Evolutionary conservation across 1,140 invertebrate species (phyloP).

Genomic region (Leptonema lineaticorne): DNA sequence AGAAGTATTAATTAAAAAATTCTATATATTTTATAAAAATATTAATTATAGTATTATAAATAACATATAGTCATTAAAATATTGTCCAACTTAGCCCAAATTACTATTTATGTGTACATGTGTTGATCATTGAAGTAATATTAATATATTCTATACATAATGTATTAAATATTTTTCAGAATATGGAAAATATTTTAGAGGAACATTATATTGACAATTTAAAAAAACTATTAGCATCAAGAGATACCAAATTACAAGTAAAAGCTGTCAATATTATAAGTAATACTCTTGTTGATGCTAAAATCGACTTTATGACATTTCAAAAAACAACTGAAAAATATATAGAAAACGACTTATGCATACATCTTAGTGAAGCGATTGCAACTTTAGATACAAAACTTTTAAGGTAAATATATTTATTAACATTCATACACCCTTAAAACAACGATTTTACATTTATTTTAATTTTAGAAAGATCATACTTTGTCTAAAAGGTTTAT

Average conservation of each 20-base stretch:
- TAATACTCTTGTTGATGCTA: constrained; percentile 6
- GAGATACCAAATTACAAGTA: constrained; percentile 35
- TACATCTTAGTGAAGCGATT: constrained; percentile 36
- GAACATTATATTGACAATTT: constrained; percentile 26
- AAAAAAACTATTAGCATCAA: constrained; percentile 35
- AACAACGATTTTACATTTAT: background rate
- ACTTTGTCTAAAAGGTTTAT: constrained; percentile 33
- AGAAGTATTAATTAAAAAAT: no score
- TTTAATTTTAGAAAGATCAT: constrained; percentile 35
- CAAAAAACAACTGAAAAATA: constrained; percentile 18
- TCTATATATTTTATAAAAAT: no score
- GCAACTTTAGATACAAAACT: constrained; percentile 30
- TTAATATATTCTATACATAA: no score
- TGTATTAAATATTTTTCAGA: background rate
- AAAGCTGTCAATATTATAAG: constrained; percentile 29
- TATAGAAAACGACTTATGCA: constrained; percentile 32
- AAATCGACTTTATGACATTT: background rate
- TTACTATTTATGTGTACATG: no score
- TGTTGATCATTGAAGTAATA: no score
- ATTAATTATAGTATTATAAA: no score
- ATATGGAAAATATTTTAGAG: background rate
- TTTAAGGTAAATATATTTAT: constrained; percentile 30
- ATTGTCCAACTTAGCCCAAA: no score
- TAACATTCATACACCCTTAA: background rate
- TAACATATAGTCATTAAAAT: no score